phyloP scores from a whole-genome alignment of 2,888 invertebrate species.

The Mechanitis messenoides region DNA sequence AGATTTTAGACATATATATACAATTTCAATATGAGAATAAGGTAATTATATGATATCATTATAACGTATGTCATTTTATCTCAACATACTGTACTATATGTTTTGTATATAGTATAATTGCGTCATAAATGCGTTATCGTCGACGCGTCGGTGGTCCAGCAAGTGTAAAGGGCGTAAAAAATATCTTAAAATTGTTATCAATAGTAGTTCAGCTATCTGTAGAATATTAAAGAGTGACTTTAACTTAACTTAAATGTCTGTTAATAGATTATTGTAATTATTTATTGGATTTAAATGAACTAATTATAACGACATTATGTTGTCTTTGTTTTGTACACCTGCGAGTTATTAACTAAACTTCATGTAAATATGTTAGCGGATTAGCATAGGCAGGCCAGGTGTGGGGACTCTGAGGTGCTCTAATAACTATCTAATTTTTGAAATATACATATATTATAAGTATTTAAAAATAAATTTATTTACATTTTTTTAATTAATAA shows the following conservation, averaged over 20 bases:
- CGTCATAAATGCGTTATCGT: conserved; percentile 28
- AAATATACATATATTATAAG: background rate
- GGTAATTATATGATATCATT: conserved; percentile 1
- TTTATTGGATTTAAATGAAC: conserved; percentile 1
- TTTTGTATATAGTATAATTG: conserved; percentile 11
- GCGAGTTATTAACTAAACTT: background rate
- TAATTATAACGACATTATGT: background rate
- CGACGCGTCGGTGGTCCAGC: conserved; percentile 30
- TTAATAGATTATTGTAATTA: conserved; percentile 9
- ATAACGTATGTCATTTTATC: background rate
- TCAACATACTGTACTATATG: background rate
- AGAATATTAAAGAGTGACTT: conserved; percentile 17
- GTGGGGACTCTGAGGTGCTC: background rate
- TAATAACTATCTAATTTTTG: background rate
- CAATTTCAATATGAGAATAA: background rate
- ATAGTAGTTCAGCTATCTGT: conserved; percentile 9
- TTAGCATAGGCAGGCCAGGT: background rate
- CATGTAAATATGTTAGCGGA: conserved; percentile 1
- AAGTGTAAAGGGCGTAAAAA: conserved; percentile 13
- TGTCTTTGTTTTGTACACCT: conserved; percentile 3
- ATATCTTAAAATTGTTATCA: conserved; percentile 18
- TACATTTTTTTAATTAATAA: too few species aligned
- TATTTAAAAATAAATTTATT: background rate
- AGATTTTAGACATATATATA: too few species aligned
- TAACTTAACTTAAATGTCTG: conserved; percentile 11